Evolutionary conservation across 2,113 vertebrate species (phyloP).

Genomic region (Heloderma charlesbogerti): DNA sequence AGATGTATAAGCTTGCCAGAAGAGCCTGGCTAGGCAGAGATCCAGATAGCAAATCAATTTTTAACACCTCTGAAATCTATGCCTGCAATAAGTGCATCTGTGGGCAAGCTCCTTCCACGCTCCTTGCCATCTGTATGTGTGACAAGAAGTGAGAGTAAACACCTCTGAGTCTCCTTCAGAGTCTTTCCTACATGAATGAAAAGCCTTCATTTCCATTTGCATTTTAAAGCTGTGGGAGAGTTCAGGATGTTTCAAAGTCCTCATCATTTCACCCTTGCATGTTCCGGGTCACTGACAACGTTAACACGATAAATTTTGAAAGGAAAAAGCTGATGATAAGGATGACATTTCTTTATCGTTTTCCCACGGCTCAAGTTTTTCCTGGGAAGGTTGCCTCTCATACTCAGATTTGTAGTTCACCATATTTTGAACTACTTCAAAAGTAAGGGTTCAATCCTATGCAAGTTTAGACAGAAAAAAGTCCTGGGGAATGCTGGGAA

Average conservation of each 20-base stretch:
- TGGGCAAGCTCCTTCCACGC: not conserved
- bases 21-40: not conserved
- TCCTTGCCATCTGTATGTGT: not conserved
- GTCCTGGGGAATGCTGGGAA: too few relatives aligned
- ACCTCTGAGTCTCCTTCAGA: not conserved
- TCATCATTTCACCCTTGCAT: not conserved
- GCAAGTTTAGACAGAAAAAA: too few relatives aligned
- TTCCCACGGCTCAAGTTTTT: not conserved
- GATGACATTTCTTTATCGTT: not conserved
- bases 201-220: not conserved
- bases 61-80: constrained; percentile 24
- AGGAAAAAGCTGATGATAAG: not conserved
- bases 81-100: not conserved
- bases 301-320: not conserved
- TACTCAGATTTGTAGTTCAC: not conserved
- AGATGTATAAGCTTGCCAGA: not conserved
- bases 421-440: not conserved
- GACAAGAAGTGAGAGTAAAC: not conserved
- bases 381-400: too few relatives aligned
- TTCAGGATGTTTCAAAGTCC: not conserved
- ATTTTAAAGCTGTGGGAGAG: not conserved
- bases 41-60: constrained; percentile 26
- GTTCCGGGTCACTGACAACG: not conserved
- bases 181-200: not conserved
- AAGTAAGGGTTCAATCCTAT: too few relatives aligned